phyloP scores from a whole-genome alignment of 2,113 vertebrate species.

The Pterocles orientalis region DNA sequence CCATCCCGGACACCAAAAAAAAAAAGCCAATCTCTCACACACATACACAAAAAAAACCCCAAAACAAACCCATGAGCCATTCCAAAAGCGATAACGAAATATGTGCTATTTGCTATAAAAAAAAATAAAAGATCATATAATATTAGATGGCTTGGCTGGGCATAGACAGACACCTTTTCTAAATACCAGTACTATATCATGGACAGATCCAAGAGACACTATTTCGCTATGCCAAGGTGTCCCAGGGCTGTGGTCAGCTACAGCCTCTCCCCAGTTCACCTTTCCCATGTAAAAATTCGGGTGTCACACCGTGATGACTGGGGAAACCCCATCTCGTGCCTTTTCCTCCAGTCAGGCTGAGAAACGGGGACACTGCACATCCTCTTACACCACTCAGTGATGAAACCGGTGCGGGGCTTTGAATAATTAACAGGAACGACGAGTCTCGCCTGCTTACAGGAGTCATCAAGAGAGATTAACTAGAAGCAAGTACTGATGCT shows the following conservation, averaged over 20 bases:
- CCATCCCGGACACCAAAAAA: background rate
- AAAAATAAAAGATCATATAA: background rate
- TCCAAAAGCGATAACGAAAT: background rate
- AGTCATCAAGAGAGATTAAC: conserved; percentile 64
- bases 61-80: background rate
- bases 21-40: background rate
- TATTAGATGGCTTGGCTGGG: too few species aligned
- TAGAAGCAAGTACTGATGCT: conserved; percentile 52
- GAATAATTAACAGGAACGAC: conserved; percentile 45
- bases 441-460: conserved; percentile 16
- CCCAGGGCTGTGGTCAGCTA: background rate
- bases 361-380: conserved; percentile 41
- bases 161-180: background rate
- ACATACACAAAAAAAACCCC: background rate
- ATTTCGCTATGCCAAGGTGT: background rate
- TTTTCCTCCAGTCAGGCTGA: background rate
- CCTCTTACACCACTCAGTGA: conserved; percentile 34
- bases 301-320: background rate
- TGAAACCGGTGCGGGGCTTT: conserved; percentile 10
- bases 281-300: background rate
- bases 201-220: background rate
- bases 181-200: background rate
- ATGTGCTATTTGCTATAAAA: background rate
- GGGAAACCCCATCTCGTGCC: background rate
- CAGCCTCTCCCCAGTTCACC: background rate